phyloP scores from a whole-genome alignment of 2,888 invertebrate species.

The Branchellion lobata region DNA sequence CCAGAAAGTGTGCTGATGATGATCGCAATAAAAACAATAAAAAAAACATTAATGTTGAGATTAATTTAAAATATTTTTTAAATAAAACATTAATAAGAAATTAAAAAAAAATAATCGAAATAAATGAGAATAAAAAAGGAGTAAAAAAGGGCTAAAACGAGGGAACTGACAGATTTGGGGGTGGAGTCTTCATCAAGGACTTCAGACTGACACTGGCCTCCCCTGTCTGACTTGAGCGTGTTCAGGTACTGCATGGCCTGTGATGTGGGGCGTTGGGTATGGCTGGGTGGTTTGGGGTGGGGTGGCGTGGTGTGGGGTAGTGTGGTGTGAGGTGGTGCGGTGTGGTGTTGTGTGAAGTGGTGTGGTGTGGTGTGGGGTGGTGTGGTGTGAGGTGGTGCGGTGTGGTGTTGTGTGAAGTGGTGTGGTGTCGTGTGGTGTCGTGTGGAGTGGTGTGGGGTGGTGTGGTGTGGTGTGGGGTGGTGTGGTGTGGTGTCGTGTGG shows the following conservation, averaged over 20 bases:
- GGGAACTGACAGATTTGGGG: conserved; percentile 51
- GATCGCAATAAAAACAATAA: no score
- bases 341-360: no score
- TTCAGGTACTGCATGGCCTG: conserved; percentile 56
- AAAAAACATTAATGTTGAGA: not conserved
- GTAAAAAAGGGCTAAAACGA: not conserved
- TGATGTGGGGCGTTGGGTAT: not conserved
- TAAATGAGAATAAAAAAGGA: not conserved
- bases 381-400: no score
- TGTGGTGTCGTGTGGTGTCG: no score
- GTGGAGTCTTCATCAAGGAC: conserved; percentile 54
- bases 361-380: no score
- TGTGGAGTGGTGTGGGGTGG: no score
- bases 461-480: no score
- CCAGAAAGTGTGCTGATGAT: conserved; percentile 44
- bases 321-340: no score
- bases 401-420: no score
- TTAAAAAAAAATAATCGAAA: not conserved
- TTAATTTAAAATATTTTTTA: not conserved
- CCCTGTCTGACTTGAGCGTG: conserved; percentile 55
- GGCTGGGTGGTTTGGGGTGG: no score
- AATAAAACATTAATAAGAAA: not conserved
- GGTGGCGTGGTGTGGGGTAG: no score
- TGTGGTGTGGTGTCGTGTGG: no score
- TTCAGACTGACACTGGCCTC: conserved; percentile 53